These are phyloP conservation scores for Diabrotica undecimpunctata DNA, from an alignment of 1,140 invertebrate genomes.

Conservation along the genomic window DNA sequence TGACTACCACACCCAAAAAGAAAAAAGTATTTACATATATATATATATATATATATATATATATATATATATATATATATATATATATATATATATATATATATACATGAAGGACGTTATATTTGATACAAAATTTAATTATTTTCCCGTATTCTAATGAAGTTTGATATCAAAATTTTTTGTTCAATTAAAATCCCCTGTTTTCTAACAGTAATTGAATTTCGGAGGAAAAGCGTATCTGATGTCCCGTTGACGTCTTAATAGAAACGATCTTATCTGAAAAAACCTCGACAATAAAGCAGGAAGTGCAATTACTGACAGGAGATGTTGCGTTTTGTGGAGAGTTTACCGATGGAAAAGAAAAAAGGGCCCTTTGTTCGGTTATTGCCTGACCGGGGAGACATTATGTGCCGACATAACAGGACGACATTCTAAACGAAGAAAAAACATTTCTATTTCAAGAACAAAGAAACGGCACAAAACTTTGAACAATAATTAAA, in stretches of 20 bases:
- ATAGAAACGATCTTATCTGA: background rate
- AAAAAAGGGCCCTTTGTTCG: background rate
- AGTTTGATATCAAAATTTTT: background rate
- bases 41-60: too few relatives aligned
- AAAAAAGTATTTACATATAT: too few relatives aligned
- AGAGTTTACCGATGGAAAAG: slow-evolving; percentile 2
- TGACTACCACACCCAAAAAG: too few relatives aligned
- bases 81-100: too few relatives aligned
- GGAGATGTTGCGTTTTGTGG: background rate
- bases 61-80: too few relatives aligned
- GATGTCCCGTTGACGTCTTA: background rate
- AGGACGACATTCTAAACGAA: background rate
- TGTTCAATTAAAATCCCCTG: background rate
- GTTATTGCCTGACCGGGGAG: background rate
- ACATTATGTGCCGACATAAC: background rate
- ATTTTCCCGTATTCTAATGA: too few relatives aligned
- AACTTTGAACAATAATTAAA: too few relatives aligned
- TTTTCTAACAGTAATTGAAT: background rate
- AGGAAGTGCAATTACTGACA: background rate
- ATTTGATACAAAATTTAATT: too few relatives aligned
- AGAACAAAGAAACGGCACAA: too few relatives aligned
- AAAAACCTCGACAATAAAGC: background rate
- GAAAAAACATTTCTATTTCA: background rate
- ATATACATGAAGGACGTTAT: too few relatives aligned
- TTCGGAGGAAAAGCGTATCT: background rate